Evolutionary conservation across 2,113 vertebrate species (phyloP).

Genomic region (Mobula birostris): DNA sequence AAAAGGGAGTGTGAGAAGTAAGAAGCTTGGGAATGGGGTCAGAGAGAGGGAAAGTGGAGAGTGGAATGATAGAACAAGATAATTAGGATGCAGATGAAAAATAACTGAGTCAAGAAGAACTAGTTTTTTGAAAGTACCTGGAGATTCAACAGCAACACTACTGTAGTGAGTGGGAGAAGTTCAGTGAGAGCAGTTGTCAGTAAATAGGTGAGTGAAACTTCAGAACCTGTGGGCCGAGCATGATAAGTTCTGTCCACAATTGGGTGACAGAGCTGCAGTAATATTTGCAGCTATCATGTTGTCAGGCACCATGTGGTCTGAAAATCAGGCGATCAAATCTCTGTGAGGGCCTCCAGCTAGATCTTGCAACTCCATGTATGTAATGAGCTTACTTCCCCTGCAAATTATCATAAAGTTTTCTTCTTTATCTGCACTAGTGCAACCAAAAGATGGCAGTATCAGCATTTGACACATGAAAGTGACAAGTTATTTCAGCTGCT

Average conservation of each 20-base stretch:
- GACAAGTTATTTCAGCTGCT: background rate
- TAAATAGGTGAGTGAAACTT: background rate
- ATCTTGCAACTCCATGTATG: background rate
- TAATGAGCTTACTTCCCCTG: background rate
- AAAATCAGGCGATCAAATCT: background rate
- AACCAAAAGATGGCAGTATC: constrained; percentile 22
- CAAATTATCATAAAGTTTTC: background rate
- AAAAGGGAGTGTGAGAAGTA: background rate
- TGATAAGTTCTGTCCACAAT: background rate
- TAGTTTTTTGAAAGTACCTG: background rate
- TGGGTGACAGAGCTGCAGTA: background rate
- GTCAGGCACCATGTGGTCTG: background rate
- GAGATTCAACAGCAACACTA: background rate
- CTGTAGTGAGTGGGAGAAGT: background rate
- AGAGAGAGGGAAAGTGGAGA: background rate
- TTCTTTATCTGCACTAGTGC: background rate
- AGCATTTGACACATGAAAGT: background rate
- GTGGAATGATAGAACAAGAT: too few species aligned
- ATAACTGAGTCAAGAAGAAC: too few species aligned
- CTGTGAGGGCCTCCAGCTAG: background rate
- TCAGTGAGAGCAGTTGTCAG: background rate
- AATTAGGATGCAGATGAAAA: too few species aligned
- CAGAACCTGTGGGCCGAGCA: background rate
- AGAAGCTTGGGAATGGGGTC: background rate
- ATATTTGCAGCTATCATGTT: too few species aligned